Evolutionary conservation across 2,797 vertebrate genomes (phyloP), one percentile per base, ranked within the genome.

Genomic region (Poliocrania exsul): DNA sequence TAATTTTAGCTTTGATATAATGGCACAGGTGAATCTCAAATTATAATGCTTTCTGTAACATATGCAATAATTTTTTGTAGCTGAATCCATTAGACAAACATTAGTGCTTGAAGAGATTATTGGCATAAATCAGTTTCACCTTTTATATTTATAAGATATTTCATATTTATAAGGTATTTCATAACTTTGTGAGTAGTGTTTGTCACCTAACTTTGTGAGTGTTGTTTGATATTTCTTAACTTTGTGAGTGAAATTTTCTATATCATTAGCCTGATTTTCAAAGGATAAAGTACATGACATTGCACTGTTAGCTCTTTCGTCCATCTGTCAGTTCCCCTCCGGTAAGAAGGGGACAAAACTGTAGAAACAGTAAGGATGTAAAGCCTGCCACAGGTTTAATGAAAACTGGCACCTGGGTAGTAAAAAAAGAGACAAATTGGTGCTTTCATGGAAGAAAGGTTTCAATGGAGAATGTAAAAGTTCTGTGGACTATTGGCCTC

Each of bases 11-110:
- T 98, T 97, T 97, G 96, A 97, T 97, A 96, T 97, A 97, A 97
- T 97, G 97, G 96, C 94, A 93, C 88, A 95, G 96, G 96, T 97
- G 96, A 97, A 97, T 97, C 96, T 95, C 95, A 93, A 96, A 96
- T 97, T 97, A 96, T 95, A 96, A 97, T 84, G 92, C 88, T 94
- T 95, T 97, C 87, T 96, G 92, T 90, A 96, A 94, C 81, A 92
- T 88, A 96, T 92, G 95, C 93, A 97, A 95, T 98, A 97, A 96
- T 95, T 97, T 96, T 97, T 95, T 67, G 96, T 96, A 93, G 92
- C 95, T 96, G 96, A 98, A 98, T 97, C 94, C 88, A 97, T 97
- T 92, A 96, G 97, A 97, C 97, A 97, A 98, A 97, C 97, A 97
- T 96, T 95, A 97, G 91, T 83, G 93, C 92, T 97, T 97, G 95